Base-by-base conservation (phyloP, 2,113 vertebrate genomes). In the Amphiprion ocellaris region DNA sequence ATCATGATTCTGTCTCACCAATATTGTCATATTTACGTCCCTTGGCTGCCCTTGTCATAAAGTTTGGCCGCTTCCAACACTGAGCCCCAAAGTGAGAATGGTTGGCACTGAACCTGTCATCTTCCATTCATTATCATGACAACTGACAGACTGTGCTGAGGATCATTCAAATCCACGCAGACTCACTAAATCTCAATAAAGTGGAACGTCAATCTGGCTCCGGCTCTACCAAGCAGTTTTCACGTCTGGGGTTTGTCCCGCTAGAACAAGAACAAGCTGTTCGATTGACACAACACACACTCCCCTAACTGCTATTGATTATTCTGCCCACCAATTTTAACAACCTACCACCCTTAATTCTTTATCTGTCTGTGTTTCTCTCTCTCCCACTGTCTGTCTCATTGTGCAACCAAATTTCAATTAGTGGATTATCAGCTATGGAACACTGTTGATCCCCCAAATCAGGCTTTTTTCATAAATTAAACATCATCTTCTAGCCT, bases 231-330 rank as follows among this genome's bases (percentile, higher is more conserved):
- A 9, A 77, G 67, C 73, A 76, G 79, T 63, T 81, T 74, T 79
- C 59, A 60, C 26, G 30, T 82, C 69, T 83, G 85, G 69, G 80
- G 71, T 86, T 81, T 77, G 79, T 89, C 78, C 81, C 85, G 19
- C 24, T 65, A 71, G 82, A 90, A 92, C 69, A 77, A 79, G 83
- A 89, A 91, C 84, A 89, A 92, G 90, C 88, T 89, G 91, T 82
- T 88, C 85, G 86, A 89, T 87, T 85, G 92, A 90, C 85, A 81
- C 83, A 77, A 79, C 69, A 83, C 70, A 75, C 61, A 80, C 74
- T 83, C 70, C 72, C 70, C 81, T 91, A 92, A 92, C 82, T 86
- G 86, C 70, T 85, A 92, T 87, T 90, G 89, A 94, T 93, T 87
- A 86, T 82, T 76, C 62, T 50, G 44, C 69, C 65, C 41, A 26